Evolutionary conservation across 1,140 invertebrate species (phyloP).

Genomic region (Apocrypta bakeri): DNA sequence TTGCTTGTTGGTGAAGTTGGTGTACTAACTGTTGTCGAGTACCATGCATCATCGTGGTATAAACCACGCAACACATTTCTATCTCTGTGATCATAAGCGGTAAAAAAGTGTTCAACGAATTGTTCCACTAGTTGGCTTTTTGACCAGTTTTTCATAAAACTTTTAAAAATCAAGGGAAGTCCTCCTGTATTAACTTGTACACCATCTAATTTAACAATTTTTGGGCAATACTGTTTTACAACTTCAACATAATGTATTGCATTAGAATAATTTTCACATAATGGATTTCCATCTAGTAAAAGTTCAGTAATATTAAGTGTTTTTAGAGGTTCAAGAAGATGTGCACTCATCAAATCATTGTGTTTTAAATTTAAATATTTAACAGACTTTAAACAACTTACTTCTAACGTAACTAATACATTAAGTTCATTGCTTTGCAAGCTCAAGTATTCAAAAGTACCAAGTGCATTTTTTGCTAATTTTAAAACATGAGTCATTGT

Average conservation of each 20-base stretch:
- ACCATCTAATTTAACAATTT: conserved; percentile 65
- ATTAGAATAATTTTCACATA: conserved; percentile 69
- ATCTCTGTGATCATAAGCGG: conserved; percentile 65
- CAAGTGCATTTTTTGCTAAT: conserved; percentile 66
- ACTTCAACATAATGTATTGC: conserved; percentile 64
- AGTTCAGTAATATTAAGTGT: conserved; percentile 60
- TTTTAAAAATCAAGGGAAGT: conserved; percentile 59
- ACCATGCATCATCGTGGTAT: conserved; percentile 66
- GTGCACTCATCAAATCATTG: conserved; percentile 68
- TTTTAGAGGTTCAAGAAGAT: conserved; percentile 58
- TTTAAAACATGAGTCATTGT: conserved; percentile 73
- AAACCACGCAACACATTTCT: conserved; percentile 63
- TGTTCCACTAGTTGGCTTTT: conserved; percentile 60
- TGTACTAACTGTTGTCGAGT: conserved; percentile 63
- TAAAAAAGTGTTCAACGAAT: conserved; percentile 69
- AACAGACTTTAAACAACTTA: conserved; percentile 59
- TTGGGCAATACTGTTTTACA: conserved; percentile 62
- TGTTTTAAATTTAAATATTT: conserved; percentile 72
- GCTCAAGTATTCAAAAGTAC: conserved; percentile 66
- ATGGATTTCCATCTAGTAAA: conserved; percentile 69
- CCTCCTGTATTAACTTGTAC: conserved; percentile 54
- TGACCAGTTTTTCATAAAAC: conserved; percentile 55
- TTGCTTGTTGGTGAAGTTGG: conserved; percentile 40
- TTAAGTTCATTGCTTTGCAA: conserved; percentile 71
- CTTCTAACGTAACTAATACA: conserved; percentile 66